Evolutionary conservation across 2,888 invertebrate species (phyloP).

Genomic region (Melanotus villosus): DNA sequence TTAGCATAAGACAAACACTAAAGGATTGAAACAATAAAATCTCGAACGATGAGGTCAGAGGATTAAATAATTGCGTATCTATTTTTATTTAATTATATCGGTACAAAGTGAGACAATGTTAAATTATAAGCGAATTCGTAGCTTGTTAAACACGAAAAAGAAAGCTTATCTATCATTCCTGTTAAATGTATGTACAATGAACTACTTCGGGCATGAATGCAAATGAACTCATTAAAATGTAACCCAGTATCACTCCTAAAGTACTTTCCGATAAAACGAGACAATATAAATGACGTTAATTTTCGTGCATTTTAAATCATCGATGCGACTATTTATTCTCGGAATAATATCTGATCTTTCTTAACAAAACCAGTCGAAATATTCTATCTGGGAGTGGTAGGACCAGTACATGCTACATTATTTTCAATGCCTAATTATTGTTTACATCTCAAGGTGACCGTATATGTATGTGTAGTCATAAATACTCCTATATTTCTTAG

Average conservation of each 20-base stretch:
- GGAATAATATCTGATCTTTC: conserved; percentile 60
- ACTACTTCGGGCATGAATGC: conserved; percentile 29
- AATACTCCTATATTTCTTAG: conserved; percentile 64
- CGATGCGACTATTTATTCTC: conserved; percentile 60
- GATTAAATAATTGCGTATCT: no score
- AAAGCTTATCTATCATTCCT: conserved; percentile 18
- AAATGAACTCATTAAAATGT: conserved; percentile 44
- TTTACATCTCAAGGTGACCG: conserved; percentile 67
- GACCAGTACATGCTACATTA: conserved; percentile 62
- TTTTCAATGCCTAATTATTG: conserved; percentile 67
- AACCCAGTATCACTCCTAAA: conserved; percentile 42
- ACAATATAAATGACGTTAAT: conserved; percentile 60
- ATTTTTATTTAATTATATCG: no score
- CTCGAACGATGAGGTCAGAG: no score
- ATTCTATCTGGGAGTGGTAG: conserved; percentile 60
- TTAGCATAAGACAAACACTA: no score
- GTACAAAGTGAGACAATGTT: no score
- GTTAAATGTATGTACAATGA: conserved; percentile 4
- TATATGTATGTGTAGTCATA: conserved; percentile 63
- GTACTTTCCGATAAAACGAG: conserved; percentile 56
- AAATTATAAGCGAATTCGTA: no score
- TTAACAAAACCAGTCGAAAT: conserved; percentile 57
- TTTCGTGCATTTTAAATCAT: conserved; percentile 54
- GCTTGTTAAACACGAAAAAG: conserved; percentile 15
- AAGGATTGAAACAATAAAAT: no score